Base-by-base conservation (phyloP, 2,113 vertebrate species). In the Hirundichthys speculiger region DNA sequence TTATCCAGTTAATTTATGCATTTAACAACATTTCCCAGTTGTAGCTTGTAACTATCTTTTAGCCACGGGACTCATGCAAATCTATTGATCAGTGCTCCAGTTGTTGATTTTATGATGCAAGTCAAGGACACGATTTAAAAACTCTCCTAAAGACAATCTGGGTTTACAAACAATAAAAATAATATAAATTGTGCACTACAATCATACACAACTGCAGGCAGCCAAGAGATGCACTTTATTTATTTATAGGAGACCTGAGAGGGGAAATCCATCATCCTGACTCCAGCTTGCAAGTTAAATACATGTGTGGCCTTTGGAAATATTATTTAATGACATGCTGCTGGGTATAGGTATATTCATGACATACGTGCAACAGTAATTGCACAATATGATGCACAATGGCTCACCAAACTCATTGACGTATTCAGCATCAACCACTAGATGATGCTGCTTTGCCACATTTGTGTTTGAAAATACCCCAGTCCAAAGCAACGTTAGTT, bases 401-500 rank as follows among this genome's bases (percentile, higher is more conserved):
- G 18, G 19, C 30, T 48, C 1, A 3, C 1, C n/a, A 4, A 24
- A 10, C 4, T 43, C 10, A 6, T 18, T 72, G 47, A 4, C 18
- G 24, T 64, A 20, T 54, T 39, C n/a, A 5, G 0, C 24, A 8
- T 45, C 41, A 14, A 14, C 58, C 84, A 64, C 73, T 76, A 84
- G 89, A 77, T 86, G 80, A 74, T 20, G 51, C 24, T 82, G 64
- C 49, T 75, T 46, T 57, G 12, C 39, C 38, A 76, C 62, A 45
- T 3, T 67, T 30, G 8, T 46, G 45, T 25, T 12, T 21, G 10
- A 24, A 3, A 19, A 47, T 24, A 16, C n/a, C 25, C 21, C 30
- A 34, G 30, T 34, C 30, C 30, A 34, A 10, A 2, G 30, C 3
- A 34, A 34, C 11, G 30, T 34, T n/a, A 34, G 11, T 34, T 34